phyloP scores from a whole-genome alignment of 2,113 vertebrate species.

The Tonatia bakeri region DNA sequence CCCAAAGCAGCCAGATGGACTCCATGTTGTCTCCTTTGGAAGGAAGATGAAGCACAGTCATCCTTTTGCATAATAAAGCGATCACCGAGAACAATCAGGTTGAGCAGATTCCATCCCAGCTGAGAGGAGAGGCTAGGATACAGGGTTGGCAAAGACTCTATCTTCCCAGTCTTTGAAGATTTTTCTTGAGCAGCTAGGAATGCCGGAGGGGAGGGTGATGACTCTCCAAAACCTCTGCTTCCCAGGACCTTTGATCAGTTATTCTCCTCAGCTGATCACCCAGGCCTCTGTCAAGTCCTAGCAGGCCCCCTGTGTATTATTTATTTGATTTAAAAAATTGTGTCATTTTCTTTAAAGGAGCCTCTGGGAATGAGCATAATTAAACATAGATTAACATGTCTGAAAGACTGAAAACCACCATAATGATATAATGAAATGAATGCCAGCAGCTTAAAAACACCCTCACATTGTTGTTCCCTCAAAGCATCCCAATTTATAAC shows the following conservation, averaged over 20 bases:
- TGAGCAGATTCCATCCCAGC: background rate
- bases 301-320: conserved; percentile 27
- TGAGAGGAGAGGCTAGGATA: background rate
- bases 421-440: background rate
- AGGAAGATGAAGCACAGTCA: background rate
- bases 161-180: background rate
- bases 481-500: background rate
- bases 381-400: conserved; percentile 52
- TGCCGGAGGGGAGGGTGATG: background rate
- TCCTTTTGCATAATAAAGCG: background rate
- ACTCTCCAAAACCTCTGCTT: background rate
- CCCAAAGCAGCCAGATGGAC: background rate
- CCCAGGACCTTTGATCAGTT: background rate
- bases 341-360: conserved; percentile 50
- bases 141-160: background rate
- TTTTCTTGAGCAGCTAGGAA: background rate
- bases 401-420: conserved; percentile 40
- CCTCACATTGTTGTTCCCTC: background rate
- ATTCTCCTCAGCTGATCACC: background rate
- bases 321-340: conserved; percentile 47
- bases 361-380: conserved; percentile 51
- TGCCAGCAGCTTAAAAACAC: conserved; percentile 29
- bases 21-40: background rate
- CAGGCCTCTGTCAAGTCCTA: conserved; percentile 6
- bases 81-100: background rate